Conservation (phyloP, 2,113 vertebrate species). For the Rhizomys pruinosus region DNA sequence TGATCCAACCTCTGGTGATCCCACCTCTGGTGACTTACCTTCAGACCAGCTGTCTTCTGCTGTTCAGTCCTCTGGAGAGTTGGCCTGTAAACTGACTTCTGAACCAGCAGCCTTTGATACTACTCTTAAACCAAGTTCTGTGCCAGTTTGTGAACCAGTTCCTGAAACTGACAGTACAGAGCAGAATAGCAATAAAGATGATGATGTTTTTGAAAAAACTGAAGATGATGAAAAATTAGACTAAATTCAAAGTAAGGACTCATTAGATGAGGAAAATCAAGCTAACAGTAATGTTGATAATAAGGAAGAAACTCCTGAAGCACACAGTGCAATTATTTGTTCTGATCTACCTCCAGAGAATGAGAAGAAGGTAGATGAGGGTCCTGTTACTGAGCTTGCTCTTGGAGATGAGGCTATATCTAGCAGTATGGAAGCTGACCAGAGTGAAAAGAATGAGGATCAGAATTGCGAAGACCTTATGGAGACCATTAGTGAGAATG, state of each 20-base stretch:
- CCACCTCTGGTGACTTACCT: too few species aligned
- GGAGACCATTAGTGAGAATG: constrained; percentile 76
- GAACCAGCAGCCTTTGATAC: constrained; percentile 57
- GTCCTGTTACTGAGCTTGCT: constrained; percentile 67
- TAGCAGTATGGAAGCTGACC: constrained; percentile 87
- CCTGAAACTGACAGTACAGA: constrained; percentile 73
- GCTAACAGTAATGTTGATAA: constrained; percentile 48
- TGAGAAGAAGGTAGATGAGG: constrained; percentile 73
- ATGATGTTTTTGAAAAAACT: constrained; percentile 78
- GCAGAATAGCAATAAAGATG: constrained; percentile 76
- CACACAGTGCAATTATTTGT: constrained; percentile 69
- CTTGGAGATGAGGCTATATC: constrained; percentile 86
- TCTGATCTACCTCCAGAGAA: constrained; percentile 72
- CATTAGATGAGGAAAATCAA: constrained; percentile 76
- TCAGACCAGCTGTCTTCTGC: neutral
- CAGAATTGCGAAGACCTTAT: constrained; percentile 58
- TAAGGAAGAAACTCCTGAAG: constrained; percentile 70
- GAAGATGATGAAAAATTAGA: constrained; percentile 76
- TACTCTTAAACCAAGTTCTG: constrained; percentile 41
- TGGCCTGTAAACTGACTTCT: neutral
- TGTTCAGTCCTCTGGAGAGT: neutral
- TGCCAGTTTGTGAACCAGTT: constrained; percentile 61
- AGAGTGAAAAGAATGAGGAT: constrained; percentile 78
- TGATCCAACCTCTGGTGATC: neutral
- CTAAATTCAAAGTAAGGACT: constrained; percentile 68